These are phyloP conservation scores for Channa maculata DNA, from an alignment of 2,113 vertebrate species.

Conservation along the genomic window DNA sequence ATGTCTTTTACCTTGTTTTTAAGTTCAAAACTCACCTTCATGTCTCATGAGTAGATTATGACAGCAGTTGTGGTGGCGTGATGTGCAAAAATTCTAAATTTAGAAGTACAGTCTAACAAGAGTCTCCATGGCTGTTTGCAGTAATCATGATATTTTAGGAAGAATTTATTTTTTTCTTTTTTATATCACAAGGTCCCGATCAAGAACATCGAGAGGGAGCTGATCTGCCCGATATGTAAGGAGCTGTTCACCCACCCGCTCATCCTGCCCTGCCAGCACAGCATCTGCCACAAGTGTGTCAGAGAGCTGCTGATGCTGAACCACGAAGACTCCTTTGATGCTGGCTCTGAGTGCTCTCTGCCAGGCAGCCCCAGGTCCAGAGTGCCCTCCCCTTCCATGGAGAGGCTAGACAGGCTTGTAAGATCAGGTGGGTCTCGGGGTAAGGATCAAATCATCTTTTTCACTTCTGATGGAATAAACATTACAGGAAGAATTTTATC, in stretches of 20 bases:
- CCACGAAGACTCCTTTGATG: slow-evolving; percentile 91
- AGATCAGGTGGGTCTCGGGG: slow-evolving; percentile 90
- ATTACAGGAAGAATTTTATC: background rate
- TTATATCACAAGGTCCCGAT: slow-evolving; percentile 86
- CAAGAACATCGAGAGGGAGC: slow-evolving; percentile 95
- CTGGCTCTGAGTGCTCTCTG: slow-evolving; percentile 91
- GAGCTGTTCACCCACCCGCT: slow-evolving; percentile 96
- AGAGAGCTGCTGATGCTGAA: slow-evolving; percentile 92
- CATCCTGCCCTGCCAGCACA: slow-evolving; percentile 98
- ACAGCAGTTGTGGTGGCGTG: background rate
- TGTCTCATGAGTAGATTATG: no score
- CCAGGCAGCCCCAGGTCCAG: slow-evolving; percentile 92
- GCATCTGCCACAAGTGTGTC: slow-evolving; percentile 96
- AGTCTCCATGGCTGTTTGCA: background rate
- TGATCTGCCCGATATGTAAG: slow-evolving; percentile 96
- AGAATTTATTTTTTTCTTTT: no score
- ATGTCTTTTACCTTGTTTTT: background rate
- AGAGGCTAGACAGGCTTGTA: slow-evolving; percentile 91
- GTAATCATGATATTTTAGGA: background rate
- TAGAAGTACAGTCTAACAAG: background rate
- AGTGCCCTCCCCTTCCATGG: slow-evolving; percentile 90
- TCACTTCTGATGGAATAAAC: background rate
- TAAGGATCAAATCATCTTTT: slow-evolving; percentile 33
- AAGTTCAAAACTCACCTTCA: no score
- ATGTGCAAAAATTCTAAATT: background rate